Evolutionary conservation across 2,113 vertebrate genomes (phyloP).

Genomic region (Seriola aureovittata): DNA sequence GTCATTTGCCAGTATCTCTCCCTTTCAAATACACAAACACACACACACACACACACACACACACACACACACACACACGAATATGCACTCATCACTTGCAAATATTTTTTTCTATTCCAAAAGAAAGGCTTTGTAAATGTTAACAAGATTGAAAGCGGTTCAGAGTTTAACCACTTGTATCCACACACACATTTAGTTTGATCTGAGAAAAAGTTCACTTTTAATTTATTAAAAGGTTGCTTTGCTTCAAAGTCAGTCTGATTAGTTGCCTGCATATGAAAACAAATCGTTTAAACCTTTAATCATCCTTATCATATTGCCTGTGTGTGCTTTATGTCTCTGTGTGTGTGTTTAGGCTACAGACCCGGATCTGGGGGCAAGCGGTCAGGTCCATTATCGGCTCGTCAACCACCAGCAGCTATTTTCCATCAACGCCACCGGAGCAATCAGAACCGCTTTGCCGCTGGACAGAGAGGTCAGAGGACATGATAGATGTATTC

Average conservation of each 20-base stretch:
- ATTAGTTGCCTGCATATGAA: constrained; percentile 26
- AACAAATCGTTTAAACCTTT: background rate
- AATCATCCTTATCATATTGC: background rate
- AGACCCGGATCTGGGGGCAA: constrained; percentile 92
- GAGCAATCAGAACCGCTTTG: constrained; percentile 89
- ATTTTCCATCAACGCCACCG: constrained; percentile 92
- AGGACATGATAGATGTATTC: constrained; percentile 8
- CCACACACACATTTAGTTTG: background rate
- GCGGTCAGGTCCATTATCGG: constrained; percentile 92
- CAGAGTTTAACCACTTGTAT: background rate
- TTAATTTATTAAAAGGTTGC: constrained; percentile 1
- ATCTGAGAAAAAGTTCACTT: constrained; percentile 4
- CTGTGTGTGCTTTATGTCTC: background rate
- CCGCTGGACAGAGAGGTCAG: constrained; percentile 91
- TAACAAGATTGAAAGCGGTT: background rate
- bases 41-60: background rate
- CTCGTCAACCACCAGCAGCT: constrained; percentile 90
- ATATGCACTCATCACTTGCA: background rate
- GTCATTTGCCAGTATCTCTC: background rate
- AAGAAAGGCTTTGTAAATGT: constrained; percentile 1
- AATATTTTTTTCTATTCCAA: background rate
- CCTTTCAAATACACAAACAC: background rate
- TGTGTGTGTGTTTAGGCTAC: constrained; percentile 86
- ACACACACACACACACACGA: background rate
- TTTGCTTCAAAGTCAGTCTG: constrained; percentile 10